A percentile compares a stretch with the other conserved stretches of the same genome.
phyloP scores from a whole-genome alignment of 2,113 vertebrate genomes.

The Gymnocephalus cernua region DNA sequence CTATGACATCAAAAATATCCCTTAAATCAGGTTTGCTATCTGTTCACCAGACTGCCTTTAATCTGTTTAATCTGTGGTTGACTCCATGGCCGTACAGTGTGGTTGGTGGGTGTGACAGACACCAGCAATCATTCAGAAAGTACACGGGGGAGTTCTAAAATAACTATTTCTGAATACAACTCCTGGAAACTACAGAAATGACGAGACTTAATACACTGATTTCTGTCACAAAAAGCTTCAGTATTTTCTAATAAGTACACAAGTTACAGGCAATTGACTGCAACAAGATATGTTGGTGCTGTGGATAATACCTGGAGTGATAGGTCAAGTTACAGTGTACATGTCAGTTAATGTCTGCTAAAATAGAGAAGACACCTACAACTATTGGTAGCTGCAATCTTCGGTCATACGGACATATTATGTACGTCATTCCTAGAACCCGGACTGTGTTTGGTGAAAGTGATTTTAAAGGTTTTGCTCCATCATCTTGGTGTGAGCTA shows the following conservation, averaged over 20 bases:
- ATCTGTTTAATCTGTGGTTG: too few relatives aligned
- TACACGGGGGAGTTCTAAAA: conserved; percentile 34
- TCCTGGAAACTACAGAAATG: conserved; percentile 8
- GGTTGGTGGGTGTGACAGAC: too few relatives aligned
- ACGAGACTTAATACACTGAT: conserved; percentile 9
- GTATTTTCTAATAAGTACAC: conserved; percentile 18
- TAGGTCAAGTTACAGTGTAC: conserved; percentile 21
- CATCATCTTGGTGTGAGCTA: too few relatives aligned
- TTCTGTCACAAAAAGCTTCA: conserved; percentile 24
- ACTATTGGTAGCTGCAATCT: too few relatives aligned
- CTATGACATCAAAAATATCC: too few relatives aligned
- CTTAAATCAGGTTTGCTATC: too few relatives aligned
- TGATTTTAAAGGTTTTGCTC: too few relatives aligned
- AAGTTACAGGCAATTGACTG: conserved; percentile 31
- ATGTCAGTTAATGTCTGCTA: background rate
- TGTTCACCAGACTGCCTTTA: too few relatives aligned
- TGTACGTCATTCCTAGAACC: too few relatives aligned
- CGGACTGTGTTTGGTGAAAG: too few relatives aligned
- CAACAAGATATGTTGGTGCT: conserved; percentile 26
- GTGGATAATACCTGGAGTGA: conserved; percentile 18
- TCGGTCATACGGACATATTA: too few relatives aligned
- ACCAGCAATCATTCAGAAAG: conserved; percentile 35
- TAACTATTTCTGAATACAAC: conserved; percentile 20
- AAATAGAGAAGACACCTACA: background rate
- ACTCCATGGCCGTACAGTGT: too few relatives aligned